Evolutionary conservation across 2,113 vertebrate genomes (phyloP).

Genomic region (Bufo gargarizans): DNA sequence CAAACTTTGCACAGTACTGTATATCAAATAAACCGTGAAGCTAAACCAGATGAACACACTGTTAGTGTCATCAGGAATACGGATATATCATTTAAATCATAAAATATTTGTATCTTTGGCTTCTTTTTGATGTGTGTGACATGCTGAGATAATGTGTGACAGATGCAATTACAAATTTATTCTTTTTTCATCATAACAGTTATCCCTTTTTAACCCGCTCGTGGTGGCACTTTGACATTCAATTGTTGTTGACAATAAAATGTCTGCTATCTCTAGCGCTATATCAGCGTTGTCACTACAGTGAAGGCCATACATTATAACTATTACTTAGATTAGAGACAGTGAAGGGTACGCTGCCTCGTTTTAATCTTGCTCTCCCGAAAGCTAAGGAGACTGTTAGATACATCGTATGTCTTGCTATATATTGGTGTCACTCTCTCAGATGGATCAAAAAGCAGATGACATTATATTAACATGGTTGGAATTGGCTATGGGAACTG

Average conservation of each 20-base stretch:
- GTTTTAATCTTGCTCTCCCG: conserved; percentile 18
- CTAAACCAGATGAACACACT: too few species aligned
- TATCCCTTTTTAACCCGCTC: conserved; percentile 34
- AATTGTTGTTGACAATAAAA: conserved; percentile 10
- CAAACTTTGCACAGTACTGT: too few species aligned
- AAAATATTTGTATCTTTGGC: not conserved
- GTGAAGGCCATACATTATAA: conserved; percentile 7
- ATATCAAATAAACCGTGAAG: too few species aligned
- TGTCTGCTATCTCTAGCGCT: not conserved
- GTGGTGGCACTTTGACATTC: conserved; percentile 9
- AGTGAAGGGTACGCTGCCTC: not conserved
- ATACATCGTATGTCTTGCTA: conserved; percentile 21
- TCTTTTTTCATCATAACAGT: conserved; percentile 6
- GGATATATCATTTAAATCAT: not conserved
- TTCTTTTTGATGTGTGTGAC: not conserved
- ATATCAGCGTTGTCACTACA: not conserved
- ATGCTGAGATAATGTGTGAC: not conserved
- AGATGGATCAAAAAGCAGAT: conserved; percentile 3
- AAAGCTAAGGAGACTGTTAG: conserved; percentile 32
- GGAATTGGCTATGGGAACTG: conserved; percentile 23
- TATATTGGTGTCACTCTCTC: conserved; percentile 42
- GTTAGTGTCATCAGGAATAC: too few species aligned
- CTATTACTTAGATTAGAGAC: not conserved
- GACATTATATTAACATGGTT: conserved; percentile 37
- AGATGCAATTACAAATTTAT: conserved; percentile 11